A percentile compares a stretch with the other conserved stretches of the same genome.
These are phyloP conservation scores for Diplodus puntazzo DNA, from an alignment of 2,797 vertebrate genomes.

Conservation along the genomic window DNA sequence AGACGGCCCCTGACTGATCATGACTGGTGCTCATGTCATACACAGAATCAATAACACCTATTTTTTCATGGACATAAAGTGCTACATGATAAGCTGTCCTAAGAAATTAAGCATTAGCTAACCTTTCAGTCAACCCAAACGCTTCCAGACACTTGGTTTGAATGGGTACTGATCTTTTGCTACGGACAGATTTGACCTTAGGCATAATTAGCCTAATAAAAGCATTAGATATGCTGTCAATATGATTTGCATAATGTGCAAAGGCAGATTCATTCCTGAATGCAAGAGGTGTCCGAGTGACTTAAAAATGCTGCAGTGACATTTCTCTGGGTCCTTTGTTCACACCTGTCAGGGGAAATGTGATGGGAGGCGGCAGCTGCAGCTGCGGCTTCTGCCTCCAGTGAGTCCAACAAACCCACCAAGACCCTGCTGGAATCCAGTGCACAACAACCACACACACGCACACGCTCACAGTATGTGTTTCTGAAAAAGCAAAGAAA, in stretches of 20 bases:
- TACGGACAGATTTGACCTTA: slow-evolving; percentile 78
- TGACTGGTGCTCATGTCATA: slow-evolving; percentile 34
- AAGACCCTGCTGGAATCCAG: slow-evolving; percentile 56
- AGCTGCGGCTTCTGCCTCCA: slow-evolving; percentile 73
- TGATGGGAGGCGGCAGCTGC: slow-evolving; percentile 67
- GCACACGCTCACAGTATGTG: slow-evolving; percentile 7
- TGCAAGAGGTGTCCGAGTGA: slow-evolving; percentile 65
- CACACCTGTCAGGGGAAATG: slow-evolving; percentile 83
- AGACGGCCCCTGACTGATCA: slow-evolving; percentile 18
- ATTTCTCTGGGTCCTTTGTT: slow-evolving; percentile 84
- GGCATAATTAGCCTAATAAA: slow-evolving; percentile 85
- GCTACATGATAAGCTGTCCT: slow-evolving; percentile 72
- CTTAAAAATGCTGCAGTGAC: slow-evolving; percentile 79
- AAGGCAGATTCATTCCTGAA: slow-evolving; percentile 74
- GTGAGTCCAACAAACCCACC: slow-evolving; percentile 55
- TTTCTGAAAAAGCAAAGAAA: slow-evolving; percentile 28
- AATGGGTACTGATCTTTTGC: slow-evolving; percentile 54
- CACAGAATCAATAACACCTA: slow-evolving; percentile 62
- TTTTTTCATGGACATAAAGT: slow-evolving; percentile 64
- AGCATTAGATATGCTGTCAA: slow-evolving; percentile 86
- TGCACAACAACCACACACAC: not conserved
- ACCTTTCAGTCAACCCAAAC: slow-evolving; percentile 55
- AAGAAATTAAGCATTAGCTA: slow-evolving; percentile 64
- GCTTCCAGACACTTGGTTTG: slow-evolving; percentile 45
- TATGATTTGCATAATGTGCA: slow-evolving; percentile 84